A percentile compares a stretch with the other conserved stretches of the same genome.
Evolutionary conservation across 2,113 vertebrate species (phyloP).

Genomic region (Phalacrocorax aristotelis): DNA sequence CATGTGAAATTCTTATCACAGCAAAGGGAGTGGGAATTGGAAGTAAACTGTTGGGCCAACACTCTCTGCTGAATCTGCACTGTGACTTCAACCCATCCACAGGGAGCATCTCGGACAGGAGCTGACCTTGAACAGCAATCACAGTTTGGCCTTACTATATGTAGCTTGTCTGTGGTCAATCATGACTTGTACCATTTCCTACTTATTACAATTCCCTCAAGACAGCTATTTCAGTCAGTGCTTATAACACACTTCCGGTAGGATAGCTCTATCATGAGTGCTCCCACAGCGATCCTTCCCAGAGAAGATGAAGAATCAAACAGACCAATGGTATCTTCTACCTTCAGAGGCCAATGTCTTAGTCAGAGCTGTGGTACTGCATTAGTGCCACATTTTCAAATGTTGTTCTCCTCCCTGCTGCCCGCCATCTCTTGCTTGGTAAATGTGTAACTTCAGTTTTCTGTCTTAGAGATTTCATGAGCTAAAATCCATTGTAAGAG

Average conservation of each 20-base stretch:
- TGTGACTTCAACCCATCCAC: neutral
- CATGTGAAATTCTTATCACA: neutral
- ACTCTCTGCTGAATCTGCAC: neutral
- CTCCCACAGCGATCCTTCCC: neutral
- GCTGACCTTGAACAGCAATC: neutral
- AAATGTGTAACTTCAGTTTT: neutral
- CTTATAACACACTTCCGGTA: neutral
- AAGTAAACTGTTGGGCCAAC: neutral
- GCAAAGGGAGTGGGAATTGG: neutral
- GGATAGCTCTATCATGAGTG: neutral
- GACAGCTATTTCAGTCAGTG: neutral
- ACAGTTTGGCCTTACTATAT: neutral
- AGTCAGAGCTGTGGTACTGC: neutral
- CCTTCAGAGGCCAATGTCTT: neutral
- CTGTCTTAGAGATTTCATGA: neutral
- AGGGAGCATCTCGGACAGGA: neutral
- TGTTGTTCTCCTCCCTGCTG: neutral
- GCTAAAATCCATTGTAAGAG: neutral
- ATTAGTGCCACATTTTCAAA: neutral
- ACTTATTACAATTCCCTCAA: neutral
- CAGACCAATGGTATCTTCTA: neutral
- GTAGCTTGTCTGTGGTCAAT: neutral
- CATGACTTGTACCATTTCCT: neutral
- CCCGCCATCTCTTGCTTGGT: neutral
- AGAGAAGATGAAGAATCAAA: neutral